Evolutionary conservation across 1,140 invertebrate genomes (phyloP).

Genomic region (Elymnias hypermnestra): DNA sequence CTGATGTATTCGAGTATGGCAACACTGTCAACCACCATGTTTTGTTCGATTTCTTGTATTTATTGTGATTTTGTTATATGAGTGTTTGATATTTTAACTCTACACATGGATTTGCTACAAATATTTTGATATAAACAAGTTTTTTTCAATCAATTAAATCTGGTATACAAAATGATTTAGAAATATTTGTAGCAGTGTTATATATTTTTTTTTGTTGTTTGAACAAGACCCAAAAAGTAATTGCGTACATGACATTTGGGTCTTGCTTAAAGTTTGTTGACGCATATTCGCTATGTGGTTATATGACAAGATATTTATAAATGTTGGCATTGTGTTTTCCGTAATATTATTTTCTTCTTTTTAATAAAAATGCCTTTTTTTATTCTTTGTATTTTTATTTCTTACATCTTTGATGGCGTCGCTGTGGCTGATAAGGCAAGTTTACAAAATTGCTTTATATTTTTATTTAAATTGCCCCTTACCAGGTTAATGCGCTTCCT

Average conservation of each 20-base stretch:
- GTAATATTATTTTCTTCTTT: slow-evolving; percentile 55
- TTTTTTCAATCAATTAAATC: not conserved
- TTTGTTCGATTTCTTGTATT: slow-evolving; percentile 25
- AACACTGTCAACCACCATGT: slow-evolving; percentile 21
- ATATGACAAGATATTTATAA: slow-evolving; percentile 55
- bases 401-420: no score
- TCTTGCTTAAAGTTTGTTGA: slow-evolving; percentile 38
- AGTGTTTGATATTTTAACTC: slow-evolving; percentile 16
- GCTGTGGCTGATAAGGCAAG: no score
- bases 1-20: no score
- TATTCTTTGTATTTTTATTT: slow-evolving; percentile 19
- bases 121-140: no score
- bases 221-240: slow-evolving; percentile 10
- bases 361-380: slow-evolving; percentile 55
- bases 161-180: not conserved
- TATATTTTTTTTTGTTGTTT: slow-evolving; percentile 12
- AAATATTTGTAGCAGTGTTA: slow-evolving; percentile 18
- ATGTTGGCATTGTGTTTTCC: slow-evolving; percentile 67
- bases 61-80: slow-evolving; percentile 26
- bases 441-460: no score
- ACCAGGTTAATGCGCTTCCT: no score
- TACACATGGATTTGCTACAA: slow-evolving; percentile 15
- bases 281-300: slow-evolving; percentile 41
- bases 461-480: no score
- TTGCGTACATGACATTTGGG: slow-evolving; percentile 37